These are phyloP conservation scores for Notarius lentiginosus DNA, from an alignment of 2,113 vertebrate species.

Conservation along the genomic window DNA sequence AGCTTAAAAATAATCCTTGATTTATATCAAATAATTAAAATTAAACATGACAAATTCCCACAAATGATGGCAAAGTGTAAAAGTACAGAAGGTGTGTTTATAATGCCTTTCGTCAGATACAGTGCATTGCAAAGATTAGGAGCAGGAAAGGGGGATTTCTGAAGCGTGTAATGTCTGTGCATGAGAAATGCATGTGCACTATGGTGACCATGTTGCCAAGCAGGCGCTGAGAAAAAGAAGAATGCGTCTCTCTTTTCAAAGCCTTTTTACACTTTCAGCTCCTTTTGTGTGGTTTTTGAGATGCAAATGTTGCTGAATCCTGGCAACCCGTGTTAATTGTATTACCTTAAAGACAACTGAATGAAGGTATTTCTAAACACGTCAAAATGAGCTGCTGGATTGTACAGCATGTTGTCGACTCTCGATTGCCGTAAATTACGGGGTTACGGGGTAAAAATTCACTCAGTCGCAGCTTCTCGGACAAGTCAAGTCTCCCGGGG, in stretches of 20 bases:
- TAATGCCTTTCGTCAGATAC: background rate
- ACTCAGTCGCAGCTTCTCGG: background rate
- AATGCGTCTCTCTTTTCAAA: background rate
- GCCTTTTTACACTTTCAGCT: background rate
- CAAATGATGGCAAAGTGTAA: background rate
- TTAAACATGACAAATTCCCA: background rate
- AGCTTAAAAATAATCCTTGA: background rate
- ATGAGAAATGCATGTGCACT: too few relatives aligned
- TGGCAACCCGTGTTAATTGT: background rate
- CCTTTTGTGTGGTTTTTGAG: background rate
- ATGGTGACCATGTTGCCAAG: too few relatives aligned
- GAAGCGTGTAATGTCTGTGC: too few relatives aligned
- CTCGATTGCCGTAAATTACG: too few relatives aligned
- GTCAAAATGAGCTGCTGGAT: background rate
- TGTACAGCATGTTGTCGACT: too few relatives aligned
- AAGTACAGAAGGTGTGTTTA: background rate
- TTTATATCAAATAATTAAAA: background rate
- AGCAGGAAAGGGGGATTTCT: too few relatives aligned
- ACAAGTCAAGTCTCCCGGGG: background rate
- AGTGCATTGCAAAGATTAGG: too few relatives aligned
- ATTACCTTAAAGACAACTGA: background rate
- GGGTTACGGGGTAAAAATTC: background rate
- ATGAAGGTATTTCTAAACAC: background rate
- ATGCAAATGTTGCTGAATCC: background rate
- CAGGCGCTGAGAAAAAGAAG: too few relatives aligned